phyloP scores from a whole-genome alignment of 2,888 invertebrate species.

The Drosophila colorata region DNA sequence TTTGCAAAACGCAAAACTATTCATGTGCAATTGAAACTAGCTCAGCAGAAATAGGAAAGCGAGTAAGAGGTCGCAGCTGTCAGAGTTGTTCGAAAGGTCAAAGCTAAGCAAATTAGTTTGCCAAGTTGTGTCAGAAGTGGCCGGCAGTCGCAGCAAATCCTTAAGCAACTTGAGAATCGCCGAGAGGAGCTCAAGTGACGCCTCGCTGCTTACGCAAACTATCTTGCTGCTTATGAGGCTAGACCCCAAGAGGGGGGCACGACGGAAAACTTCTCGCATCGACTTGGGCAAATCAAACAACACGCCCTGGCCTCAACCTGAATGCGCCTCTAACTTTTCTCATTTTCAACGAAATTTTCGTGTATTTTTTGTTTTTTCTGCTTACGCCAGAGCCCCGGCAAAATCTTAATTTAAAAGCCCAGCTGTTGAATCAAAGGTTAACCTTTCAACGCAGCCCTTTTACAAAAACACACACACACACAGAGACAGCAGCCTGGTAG shows the following conservation, averaged over 20 bases:
- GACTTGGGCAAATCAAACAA: constrained; percentile 56
- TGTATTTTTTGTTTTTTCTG: neutral
- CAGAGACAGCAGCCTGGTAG: neutral
- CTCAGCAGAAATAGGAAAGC: neutral
- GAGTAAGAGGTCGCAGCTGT: neutral
- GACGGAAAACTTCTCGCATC: constrained; percentile 25
- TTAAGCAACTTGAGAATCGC: constrained; percentile 19
- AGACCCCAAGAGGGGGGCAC: neutral
- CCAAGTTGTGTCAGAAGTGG: constrained; percentile 26
- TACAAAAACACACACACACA: constrained; percentile 23
- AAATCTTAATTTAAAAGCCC: constrained; percentile 78
- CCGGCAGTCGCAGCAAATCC: constrained; percentile 25
- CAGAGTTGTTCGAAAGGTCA: constrained; percentile 28
- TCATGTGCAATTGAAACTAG: too few relatives aligned
- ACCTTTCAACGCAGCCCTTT: constrained; percentile 68
- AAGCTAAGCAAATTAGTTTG: constrained; percentile 53
- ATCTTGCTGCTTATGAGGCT: constrained; percentile 33
- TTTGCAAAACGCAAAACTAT: too few relatives aligned
- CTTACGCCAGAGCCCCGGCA: constrained; percentile 17
- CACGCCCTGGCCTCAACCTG: constrained; percentile 34
- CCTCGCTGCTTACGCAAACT: constrained; percentile 35
- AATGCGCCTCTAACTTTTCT: constrained; percentile 63
- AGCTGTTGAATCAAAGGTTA: constrained; percentile 80
- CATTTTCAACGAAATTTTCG: constrained; percentile 53
- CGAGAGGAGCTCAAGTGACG: constrained; percentile 2